phyloP scores from a whole-genome alignment of 2,113 vertebrate genomes.

The Pteropus alecto region DNA sequence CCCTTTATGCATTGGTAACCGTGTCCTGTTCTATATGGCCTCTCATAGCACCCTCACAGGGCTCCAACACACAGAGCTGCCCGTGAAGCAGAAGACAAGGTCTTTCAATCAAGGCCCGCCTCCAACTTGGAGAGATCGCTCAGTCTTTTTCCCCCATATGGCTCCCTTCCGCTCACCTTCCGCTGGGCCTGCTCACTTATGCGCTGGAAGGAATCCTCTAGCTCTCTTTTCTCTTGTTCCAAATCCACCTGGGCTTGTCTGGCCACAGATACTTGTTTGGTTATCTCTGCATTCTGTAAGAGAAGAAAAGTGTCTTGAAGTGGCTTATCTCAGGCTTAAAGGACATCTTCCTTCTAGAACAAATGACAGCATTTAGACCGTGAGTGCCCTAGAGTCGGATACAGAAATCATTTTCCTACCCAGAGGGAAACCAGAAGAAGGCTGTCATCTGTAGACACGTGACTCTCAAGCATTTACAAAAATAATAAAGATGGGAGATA shows the following conservation, averaged over 20 bases:
- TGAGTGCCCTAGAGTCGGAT: no score
- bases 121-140: accelerated
- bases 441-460: background rate
- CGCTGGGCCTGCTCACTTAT: constrained; percentile 88
- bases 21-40: accelerated
- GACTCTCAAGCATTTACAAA: background rate
- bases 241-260: constrained; percentile 92
- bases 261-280: constrained; percentile 92
- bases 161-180: constrained; percentile 83
- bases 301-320: accelerated
- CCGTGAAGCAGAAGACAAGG: background rate
- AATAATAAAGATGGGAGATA: background rate
- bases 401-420: background rate
- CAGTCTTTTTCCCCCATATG: accelerated
- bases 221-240: constrained; percentile 91
- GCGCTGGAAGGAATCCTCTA: constrained; percentile 91
- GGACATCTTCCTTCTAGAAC: background rate
- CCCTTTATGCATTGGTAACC: accelerated
- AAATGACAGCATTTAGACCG: background rate
- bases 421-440: background rate
- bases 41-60: background rate
- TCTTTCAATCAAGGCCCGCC: background rate
- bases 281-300: constrained; percentile 95
- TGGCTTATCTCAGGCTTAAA: background rate
- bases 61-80: background rate